Conservation (phyloP, 2,888 invertebrate genomes). For the Chrysina gloriosa region DNA sequence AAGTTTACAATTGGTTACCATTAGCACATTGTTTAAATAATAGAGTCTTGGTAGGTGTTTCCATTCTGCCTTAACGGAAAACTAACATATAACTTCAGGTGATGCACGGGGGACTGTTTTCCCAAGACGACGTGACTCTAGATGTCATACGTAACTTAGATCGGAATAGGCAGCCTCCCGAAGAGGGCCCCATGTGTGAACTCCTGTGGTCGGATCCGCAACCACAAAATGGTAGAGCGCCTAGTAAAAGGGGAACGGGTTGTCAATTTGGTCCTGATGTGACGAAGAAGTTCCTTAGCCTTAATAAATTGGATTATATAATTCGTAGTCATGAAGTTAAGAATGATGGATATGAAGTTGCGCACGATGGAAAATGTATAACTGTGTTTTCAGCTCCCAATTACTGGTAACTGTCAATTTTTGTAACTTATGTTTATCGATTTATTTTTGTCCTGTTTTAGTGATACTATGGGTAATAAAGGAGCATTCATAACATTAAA, state of each 20-base stretch:
- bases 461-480: constrained; percentile 99
- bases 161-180: constrained; percentile 96
- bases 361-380: constrained; percentile 95
- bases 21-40: constrained; percentile 94
- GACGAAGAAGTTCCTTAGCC: constrained; percentile 84
- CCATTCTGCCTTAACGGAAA: constrained; percentile 1
- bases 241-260: constrained; percentile 97
- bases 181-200: constrained; percentile 97
- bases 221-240: constrained; percentile 85
- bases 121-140: constrained; percentile 92
- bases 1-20: constrained; percentile 98
- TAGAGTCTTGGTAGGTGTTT: constrained; percentile 72
- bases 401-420: constrained; percentile 87
- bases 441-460: constrained; percentile 70
- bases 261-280: constrained; percentile 99
- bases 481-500: constrained; percentile 97
- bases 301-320: constrained; percentile 92
- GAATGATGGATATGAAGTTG: constrained; percentile 94
- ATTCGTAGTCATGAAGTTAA: constrained; percentile 98
- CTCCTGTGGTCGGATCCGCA: constrained; percentile 99
- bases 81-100: too few species aligned
- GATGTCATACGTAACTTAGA: constrained; percentile 91
- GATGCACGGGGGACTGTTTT: constrained; percentile 98
- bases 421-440: constrained; percentile 1
- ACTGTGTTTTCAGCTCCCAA: constrained; percentile 99